Conservation (phyloP, 2,797 vertebrate genomes). For the Notolepis coatsorum region DNA sequence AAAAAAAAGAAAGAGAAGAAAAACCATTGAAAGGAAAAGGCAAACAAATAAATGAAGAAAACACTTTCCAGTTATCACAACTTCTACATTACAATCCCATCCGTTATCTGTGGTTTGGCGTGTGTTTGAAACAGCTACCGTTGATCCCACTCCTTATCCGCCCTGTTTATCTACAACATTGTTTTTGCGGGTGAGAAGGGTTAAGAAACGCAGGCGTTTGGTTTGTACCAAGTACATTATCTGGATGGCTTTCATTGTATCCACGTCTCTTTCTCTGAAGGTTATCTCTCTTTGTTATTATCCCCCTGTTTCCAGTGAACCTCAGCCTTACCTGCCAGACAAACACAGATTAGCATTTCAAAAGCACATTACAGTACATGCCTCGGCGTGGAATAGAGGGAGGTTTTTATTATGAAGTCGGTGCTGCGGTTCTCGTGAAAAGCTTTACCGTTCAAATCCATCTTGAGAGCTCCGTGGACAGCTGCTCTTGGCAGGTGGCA, state of each 20-base stretch:
- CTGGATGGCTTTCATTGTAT: constrained; percentile 8
- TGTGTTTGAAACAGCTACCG: background rate
- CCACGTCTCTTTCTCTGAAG: background rate
- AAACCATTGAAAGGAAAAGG: too few relatives aligned
- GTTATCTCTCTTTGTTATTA: constrained; percentile 1
- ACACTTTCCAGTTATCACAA: background rate
- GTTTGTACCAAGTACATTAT: background rate
- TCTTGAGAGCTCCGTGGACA: too few relatives aligned
- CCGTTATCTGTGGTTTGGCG: background rate
- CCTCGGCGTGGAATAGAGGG: background rate
- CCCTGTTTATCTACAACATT: background rate
- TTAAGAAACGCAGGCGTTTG: background rate
- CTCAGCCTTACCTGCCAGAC: constrained; percentile 5
- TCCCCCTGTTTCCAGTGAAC: constrained; percentile 1
- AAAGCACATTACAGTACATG: background rate
- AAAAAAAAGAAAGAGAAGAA: too few relatives aligned
- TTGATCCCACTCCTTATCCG: background rate
- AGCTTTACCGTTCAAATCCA: background rate
- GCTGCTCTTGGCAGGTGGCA: background rate
- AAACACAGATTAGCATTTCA: constrained; percentile 25
- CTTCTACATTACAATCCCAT: background rate
- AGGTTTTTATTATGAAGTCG: background rate
- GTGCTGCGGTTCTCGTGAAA: background rate
- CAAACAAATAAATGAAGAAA: background rate
- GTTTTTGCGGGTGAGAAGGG: background rate